Evolutionary conservation across 2,797 vertebrate species (phyloP).

Genomic region (Xerus rutilus): DNA sequence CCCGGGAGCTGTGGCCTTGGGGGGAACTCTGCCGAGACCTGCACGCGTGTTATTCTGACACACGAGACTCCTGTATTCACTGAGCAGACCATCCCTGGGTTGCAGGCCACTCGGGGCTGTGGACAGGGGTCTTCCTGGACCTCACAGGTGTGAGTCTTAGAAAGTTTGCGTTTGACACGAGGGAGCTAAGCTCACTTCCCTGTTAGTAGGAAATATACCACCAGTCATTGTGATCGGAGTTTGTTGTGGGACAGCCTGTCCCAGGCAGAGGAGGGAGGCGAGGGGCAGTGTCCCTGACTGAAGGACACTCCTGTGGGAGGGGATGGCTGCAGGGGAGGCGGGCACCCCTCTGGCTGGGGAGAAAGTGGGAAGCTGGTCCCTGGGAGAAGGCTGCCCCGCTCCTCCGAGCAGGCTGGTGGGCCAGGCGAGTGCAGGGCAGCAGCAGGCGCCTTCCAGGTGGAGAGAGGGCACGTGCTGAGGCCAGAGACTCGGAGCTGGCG

Average conservation of each 20-base stretch:
- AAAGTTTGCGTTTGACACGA: neutral
- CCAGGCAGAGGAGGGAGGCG: neutral
- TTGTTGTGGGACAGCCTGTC: neutral
- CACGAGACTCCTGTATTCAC: neutral
- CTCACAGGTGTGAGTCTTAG: neutral
- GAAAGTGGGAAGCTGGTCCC: neutral
- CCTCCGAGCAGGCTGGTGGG: neutral
- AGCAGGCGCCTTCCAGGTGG: neutral
- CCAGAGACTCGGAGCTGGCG: no score
- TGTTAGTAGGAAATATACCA: neutral
- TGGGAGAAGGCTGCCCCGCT: neutral
- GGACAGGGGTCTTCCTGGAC: neutral
- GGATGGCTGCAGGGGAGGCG: neutral
- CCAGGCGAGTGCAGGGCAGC: neutral
- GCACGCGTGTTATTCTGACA: neutral
- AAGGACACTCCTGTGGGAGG: neutral
- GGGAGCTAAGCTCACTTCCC: neutral
- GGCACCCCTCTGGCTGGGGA: no score
- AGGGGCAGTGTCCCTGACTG: neutral
- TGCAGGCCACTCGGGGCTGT: neutral
- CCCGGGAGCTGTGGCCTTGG: no score
- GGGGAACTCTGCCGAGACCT: neutral
- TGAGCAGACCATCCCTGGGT: neutral
- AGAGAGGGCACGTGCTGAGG: neutral
- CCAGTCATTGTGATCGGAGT: neutral